These are phyloP conservation scores for Podabrus alpinus DNA, from an alignment of 2,888 invertebrate species.

Conservation along the genomic window DNA sequence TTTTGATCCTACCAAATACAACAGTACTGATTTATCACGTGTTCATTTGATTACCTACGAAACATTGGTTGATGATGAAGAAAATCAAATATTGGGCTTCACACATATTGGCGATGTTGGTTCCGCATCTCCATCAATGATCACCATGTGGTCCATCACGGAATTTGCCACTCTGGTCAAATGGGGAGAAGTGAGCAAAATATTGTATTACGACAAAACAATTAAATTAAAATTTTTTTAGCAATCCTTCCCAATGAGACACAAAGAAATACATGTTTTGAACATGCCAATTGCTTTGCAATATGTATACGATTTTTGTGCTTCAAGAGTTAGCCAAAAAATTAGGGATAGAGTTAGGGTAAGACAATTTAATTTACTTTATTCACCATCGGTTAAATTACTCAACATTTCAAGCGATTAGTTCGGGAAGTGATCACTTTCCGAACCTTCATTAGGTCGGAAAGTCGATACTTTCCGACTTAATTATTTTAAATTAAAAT, in stretches of 20 bases:
- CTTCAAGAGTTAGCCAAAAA: conserved; percentile 71
- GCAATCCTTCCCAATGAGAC: conserved; percentile 80
- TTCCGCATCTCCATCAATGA: conserved; percentile 65
- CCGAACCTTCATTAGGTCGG: too few relatives aligned
- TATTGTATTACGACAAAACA: neutral
- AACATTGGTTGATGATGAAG: conserved; percentile 73
- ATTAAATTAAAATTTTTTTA: conserved; percentile 47
- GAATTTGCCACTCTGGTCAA: conserved; percentile 72
- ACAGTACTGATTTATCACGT: conserved; percentile 71
- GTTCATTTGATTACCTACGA: conserved; percentile 75
- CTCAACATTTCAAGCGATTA: too few relatives aligned
- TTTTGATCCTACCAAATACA: conserved; percentile 69
- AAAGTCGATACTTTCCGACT: too few relatives aligned
- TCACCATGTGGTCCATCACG: conserved; percentile 74
- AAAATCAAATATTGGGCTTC: conserved; percentile 76
- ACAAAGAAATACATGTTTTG: conserved; percentile 75
- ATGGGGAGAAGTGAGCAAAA: conserved; percentile 70
- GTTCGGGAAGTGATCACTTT: too few relatives aligned
- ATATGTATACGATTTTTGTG: conserved; percentile 75
- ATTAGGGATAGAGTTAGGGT: conserved; percentile 70
- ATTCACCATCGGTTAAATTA: too few relatives aligned
- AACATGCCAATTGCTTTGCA: conserved; percentile 74
- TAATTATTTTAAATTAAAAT: too few relatives aligned
- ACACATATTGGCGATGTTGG: conserved; percentile 72
- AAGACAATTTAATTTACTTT: conserved; percentile 34